These are phyloP conservation scores for Adoxophyes honmai DNA, from an alignment of 1,140 invertebrate genomes.

Conservation along the genomic window DNA sequence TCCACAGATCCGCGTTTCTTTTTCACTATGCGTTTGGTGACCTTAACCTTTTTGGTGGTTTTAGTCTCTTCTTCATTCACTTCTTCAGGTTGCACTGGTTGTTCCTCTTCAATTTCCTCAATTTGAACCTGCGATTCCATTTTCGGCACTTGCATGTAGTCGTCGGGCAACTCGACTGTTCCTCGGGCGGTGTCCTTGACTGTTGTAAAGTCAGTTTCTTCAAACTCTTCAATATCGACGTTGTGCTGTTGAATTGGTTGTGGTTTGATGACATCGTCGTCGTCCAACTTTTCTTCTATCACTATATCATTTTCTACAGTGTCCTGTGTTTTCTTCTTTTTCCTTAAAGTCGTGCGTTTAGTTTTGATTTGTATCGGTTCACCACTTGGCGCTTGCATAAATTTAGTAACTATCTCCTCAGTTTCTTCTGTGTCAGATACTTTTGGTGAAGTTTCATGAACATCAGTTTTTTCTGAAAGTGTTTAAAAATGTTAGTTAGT, in stretches of 20 bases:
- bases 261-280: slow-evolving; percentile 37
- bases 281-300: slow-evolving; percentile 70
- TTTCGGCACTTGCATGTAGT: slow-evolving; percentile 46
- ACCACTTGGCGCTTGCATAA: slow-evolving; percentile 62
- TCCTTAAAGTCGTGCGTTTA: slow-evolving; percentile 76
- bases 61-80: background rate
- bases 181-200: slow-evolving; percentile 35
- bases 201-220: slow-evolving; percentile 39
- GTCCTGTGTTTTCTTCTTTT: slow-evolving; percentile 42
- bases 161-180: slow-evolving; percentile 61
- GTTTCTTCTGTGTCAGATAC: slow-evolving; percentile 73
- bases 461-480: slow-evolving; percentile 42
- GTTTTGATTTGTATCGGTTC: slow-evolving; percentile 75
- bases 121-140: slow-evolving; percentile 44
- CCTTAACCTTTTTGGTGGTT: background rate
- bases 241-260: slow-evolving; percentile 27
- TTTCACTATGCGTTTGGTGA: background rate
- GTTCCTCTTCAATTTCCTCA: slow-evolving; percentile 35
- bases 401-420: slow-evolving; percentile 78
- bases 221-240: slow-evolving; percentile 59
- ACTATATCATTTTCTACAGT: slow-evolving; percentile 57
- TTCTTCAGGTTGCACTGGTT: slow-evolving; percentile 58
- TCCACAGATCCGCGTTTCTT: slow-evolving; percentile 43
- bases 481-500: background rate
- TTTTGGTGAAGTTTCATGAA: slow-evolving; percentile 44